Conservation (phyloP, 2,797 vertebrate species). For the Micrastur ruficollis region DNA sequence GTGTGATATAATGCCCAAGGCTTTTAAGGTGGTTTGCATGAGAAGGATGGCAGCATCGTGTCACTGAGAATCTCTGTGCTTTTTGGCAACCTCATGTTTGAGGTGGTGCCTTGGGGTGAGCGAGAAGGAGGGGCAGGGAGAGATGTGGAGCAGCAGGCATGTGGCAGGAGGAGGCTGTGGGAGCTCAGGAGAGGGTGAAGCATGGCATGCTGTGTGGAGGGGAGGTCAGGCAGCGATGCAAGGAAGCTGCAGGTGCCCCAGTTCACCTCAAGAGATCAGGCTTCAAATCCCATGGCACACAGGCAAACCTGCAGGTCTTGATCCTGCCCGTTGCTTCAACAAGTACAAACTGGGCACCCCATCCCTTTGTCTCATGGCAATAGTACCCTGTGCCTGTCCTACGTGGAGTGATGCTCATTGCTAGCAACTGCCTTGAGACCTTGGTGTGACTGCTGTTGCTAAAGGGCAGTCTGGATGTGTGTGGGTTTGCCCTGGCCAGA, state of each 20-base stretch:
- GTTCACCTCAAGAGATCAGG: neutral
- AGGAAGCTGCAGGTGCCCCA: neutral
- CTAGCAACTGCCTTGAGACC: neutral
- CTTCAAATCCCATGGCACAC: neutral
- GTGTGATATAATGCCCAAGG: rapidly evolving
- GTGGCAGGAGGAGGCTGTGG: neutral
- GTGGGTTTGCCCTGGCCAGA: neutral
- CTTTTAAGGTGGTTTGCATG: neutral
- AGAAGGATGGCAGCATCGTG: neutral
- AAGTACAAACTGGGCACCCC: neutral
- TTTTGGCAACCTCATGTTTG: neutral
- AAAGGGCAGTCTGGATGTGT: neutral
- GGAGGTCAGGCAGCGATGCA: neutral
- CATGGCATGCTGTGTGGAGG: rapidly evolving
- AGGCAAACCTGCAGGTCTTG: neutral
- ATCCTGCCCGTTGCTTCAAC: neutral
- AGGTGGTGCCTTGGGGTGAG: neutral
- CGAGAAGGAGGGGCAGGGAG: neutral
- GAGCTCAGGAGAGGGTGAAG: neutral
- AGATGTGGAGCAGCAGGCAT: neutral
- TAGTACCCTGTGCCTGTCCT: neutral
- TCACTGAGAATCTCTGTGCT: neutral
- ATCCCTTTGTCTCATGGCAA: rapidly evolving
- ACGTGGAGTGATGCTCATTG: neutral
- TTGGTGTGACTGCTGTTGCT: neutral